Conservation (phyloP, 2,888 invertebrate species). For the Ochropacha duplaris region DNA sequence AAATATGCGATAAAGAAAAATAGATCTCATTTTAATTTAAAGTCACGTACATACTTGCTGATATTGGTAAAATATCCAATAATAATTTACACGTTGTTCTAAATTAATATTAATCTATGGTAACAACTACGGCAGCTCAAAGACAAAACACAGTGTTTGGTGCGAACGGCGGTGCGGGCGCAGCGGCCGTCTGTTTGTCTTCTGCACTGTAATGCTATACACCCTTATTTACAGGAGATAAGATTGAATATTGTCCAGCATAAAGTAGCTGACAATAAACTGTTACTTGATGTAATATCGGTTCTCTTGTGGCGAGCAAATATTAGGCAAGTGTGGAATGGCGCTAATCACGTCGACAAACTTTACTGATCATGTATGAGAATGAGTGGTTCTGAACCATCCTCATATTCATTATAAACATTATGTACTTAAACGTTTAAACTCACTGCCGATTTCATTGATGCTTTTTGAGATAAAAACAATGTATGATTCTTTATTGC, state of each 20-base stretch:
- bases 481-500: neutral
- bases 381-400: slow-evolving; percentile 19
- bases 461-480: neutral
- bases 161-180: slow-evolving; percentile 50
- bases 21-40: neutral
- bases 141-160: slow-evolving; percentile 56
- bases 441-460: neutral
- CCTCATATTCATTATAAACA: too few species aligned
- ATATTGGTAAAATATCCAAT: slow-evolving; percentile 4
- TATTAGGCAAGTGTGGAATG: slow-evolving; percentile 36
- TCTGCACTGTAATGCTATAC: slow-evolving; percentile 26
- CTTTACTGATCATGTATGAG: slow-evolving; percentile 39
- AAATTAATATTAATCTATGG: slow-evolving; percentile 44
- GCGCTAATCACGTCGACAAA: slow-evolving; percentile 47
- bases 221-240: slow-evolving; percentile 21
- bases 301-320: slow-evolving; percentile 43
- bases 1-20: neutral
- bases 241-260: slow-evolving; percentile 27
- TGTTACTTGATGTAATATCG: slow-evolving; percentile 56
- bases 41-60: neutral
- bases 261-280: slow-evolving; percentile 39
- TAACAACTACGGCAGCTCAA: slow-evolving; percentile 65
- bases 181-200: slow-evolving; percentile 38
- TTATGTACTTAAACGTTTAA: slow-evolving; percentile 1
- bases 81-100: slow-evolving; percentile 9